These are phyloP conservation scores for Xenops minutus DNA, from an alignment of 2,797 vertebrate species.

Conservation along the genomic window DNA sequence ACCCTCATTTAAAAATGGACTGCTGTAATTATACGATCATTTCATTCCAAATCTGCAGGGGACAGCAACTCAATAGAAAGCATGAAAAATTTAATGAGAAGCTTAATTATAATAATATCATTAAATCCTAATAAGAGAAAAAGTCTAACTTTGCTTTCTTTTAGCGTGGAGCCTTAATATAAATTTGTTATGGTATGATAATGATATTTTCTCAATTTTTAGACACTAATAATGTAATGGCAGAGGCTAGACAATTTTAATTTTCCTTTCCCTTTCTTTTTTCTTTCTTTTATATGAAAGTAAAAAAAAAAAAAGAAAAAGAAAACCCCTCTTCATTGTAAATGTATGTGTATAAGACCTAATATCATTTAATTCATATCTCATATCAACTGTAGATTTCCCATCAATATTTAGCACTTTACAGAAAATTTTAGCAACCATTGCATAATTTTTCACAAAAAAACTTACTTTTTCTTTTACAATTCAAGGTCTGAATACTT, in stretches of 20 bases:
- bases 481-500: background rate
- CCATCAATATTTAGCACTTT: background rate
- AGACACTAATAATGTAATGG: background rate
- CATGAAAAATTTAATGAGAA: conserved; percentile 78
- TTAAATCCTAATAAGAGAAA: conserved; percentile 76
- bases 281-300: background rate
- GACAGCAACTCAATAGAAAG: conserved; percentile 69
- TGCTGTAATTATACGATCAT: conserved; percentile 71
- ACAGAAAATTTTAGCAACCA: background rate
- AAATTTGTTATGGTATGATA: conserved; percentile 31
- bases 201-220: conserved; percentile 63
- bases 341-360: background rate
- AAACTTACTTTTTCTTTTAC: background rate
- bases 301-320: background rate
- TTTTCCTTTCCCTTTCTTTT: background rate
- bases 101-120: conserved; percentile 80
- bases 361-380: background rate
- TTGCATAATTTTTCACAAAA: background rate
- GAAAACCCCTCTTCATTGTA: background rate
- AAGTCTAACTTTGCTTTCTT: conserved; percentile 69
- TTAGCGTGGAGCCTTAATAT: conserved; percentile 59
- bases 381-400: background rate
- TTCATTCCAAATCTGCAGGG: conserved; percentile 77
- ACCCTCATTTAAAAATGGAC: conserved; percentile 66
- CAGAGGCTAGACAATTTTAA: background rate